A percentile compares a stretch with the other conserved stretches of the same genome.
Conservation (phyloP, 2,113 vertebrate species). For the Bothrops jararaca region DNA sequence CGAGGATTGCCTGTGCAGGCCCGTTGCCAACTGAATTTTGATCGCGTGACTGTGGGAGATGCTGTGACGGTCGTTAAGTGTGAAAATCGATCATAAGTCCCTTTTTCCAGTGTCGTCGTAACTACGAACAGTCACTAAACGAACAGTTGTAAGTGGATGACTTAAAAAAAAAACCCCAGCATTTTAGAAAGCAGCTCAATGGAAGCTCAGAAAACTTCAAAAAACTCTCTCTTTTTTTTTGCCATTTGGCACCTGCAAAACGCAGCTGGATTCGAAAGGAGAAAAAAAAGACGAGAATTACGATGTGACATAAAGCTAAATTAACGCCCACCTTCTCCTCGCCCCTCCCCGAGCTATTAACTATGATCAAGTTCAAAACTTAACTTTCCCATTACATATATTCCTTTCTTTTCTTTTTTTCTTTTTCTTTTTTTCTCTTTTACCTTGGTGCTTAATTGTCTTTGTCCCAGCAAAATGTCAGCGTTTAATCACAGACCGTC, state of each 20-base stretch:
- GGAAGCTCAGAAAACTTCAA: slow-evolving; percentile 6
- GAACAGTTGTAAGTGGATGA: background rate
- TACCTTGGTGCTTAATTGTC: slow-evolving; percentile 60
- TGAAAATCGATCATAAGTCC: background rate
- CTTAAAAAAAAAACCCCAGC: background rate
- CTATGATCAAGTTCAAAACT: slow-evolving; percentile 36
- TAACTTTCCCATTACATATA: slow-evolving; percentile 63
- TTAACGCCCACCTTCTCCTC: slow-evolving; percentile 54
- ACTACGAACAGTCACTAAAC: background rate
- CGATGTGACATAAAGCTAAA: slow-evolving; percentile 39
- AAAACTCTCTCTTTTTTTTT: background rate
- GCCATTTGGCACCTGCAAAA: background rate
- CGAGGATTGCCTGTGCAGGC: background rate
- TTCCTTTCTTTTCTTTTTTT: slow-evolving; percentile 42
- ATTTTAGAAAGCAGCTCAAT: background rate
- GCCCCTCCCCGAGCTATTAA: slow-evolving; percentile 20
- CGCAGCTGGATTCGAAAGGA: background rate
- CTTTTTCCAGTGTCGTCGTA: background rate
- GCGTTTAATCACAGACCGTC: slow-evolving; percentile 66
- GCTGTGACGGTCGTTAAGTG: background rate
- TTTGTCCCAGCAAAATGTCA: slow-evolving; percentile 68
- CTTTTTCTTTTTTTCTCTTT: slow-evolving; percentile 19
- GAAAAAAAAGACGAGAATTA: background rate
- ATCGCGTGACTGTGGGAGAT: background rate
- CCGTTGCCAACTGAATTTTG: background rate